Evolutionary conservation across 2,888 invertebrate species (phyloP).

Genomic region (Vanessa cardui): DNA sequence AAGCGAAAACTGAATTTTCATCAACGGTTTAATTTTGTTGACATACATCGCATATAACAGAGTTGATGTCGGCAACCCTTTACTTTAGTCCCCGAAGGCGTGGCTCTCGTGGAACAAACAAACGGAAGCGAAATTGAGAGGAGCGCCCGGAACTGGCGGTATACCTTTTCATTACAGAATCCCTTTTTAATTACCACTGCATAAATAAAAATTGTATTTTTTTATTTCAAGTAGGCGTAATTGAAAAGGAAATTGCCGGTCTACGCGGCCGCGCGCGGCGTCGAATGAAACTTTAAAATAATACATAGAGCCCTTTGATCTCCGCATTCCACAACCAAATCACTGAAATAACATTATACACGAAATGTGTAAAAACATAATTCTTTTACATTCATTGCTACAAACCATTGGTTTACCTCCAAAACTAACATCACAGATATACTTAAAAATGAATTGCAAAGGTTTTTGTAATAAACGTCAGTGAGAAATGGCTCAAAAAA

Average conservation of each 20-base stretch:
- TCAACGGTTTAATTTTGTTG: conserved; percentile 53
- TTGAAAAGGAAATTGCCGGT: conserved; percentile 81
- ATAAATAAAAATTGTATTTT: conserved; percentile 80
- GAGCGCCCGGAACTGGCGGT: conserved; percentile 78
- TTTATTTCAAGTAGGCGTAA: conserved; percentile 81
- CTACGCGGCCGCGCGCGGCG: conserved; percentile 64
- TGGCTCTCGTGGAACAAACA: conserved; percentile 74
- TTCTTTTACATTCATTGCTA: conserved; percentile 19
- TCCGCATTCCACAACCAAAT: conserved; percentile 73
- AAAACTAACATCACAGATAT: conserved; percentile 14
- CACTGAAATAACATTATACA: conserved; percentile 62
- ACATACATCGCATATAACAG: conserved; percentile 56
- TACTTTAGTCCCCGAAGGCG: conserved; percentile 69
- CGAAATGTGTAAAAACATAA: conserved; percentile 37
- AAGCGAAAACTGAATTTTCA: conserved; percentile 31
- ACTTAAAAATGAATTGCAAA: conserved; percentile 6
- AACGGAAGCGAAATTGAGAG: conserved; percentile 81
- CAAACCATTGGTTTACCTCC: conserved; percentile 26
- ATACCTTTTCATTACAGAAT: conserved; percentile 83
- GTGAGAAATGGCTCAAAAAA: conserved; percentile 41
- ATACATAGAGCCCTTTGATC: conserved; percentile 81
- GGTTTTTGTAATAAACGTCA: conserved; percentile 12
- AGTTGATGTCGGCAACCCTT: conserved; percentile 65
- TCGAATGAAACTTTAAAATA: conserved; percentile 81
- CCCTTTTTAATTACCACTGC: conserved; percentile 82